Base-by-base conservation (phyloP, 1,140 invertebrate species). In the Sycobia sp. region DNA sequence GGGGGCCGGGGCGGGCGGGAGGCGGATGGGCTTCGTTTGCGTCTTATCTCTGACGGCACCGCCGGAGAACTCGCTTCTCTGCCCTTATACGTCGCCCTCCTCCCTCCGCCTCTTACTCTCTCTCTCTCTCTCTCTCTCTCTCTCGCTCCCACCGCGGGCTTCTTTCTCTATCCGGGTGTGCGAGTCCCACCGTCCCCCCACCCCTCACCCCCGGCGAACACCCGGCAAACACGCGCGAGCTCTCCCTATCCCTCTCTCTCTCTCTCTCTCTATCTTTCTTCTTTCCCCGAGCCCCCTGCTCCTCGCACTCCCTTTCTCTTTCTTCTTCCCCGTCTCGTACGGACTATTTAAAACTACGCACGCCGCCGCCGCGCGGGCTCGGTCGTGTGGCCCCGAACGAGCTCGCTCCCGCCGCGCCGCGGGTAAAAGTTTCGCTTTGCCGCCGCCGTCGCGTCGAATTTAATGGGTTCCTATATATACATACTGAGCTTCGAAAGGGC, bases 291-390 rank as follows among this genome's bases (percentile, higher is more conserved):
- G n/a, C n/a, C n/a, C n/a, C n/a, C n/a, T n/a, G n/a, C n/a, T n/a
- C n/a, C n/a, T n/a, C n/a, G n/a, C n/a, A n/a, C n/a, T n/a, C n/a
- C n/a, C n/a, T n/a, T n/a, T n/a, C n/a, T n/a, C n/a, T n/a, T n/a
- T n/a, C n/a, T n/a, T n/a, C n/a, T n/a, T n/a, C n/a, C n/a, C n/a
- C n/a, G n/a, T n/a, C 70, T 70, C 69, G 67, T 72, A 76, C 72
- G 72, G 76, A 78, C 74, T 80, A 81, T 82, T 82, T 81, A 82
- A 81, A 81, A 82, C 74, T 80, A 79, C 76, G 76, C 78, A 75
- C 71, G 71, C 34, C 39, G n/a, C n/a, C n/a, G n/a, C n/a, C n/a
- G n/a, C n/a, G n/a, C n/a, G n/a, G n/a, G n/a, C n/a, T n/a, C n/a
- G n/a, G n/a, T n/a, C n/a, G n/a, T n/a, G n/a, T n/a, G n/a, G n/a